phyloP scores from a whole-genome alignment of 92 coral and sea anemone species.

The Phenganax subtilis region DNA sequence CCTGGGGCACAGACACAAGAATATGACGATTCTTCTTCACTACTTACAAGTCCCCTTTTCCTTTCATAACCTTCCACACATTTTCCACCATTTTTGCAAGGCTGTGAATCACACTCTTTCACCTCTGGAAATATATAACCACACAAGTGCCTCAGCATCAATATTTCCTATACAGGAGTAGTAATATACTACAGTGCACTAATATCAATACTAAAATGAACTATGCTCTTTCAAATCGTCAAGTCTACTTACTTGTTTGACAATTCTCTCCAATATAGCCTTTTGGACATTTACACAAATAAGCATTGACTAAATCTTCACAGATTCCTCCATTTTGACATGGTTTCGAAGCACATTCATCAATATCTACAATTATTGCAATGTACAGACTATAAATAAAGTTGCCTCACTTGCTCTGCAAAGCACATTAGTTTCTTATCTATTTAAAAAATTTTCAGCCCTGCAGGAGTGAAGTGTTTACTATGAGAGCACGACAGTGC shows the following conservation, averaged over 20 bases:
- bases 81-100: slow-evolving; percentile 34
- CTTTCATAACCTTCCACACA: slow-evolving; percentile 16
- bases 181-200: not conserved
- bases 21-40: slow-evolving; percentile 28
- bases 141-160: not conserved
- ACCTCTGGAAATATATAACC: slow-evolving; percentile 12
- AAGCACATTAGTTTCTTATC: too few species aligned
- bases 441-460: too few species aligned
- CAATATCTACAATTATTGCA: slow-evolving; percentile 3
- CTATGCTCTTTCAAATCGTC: not conserved
- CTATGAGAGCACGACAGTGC: not conserved
- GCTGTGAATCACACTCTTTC: slow-evolving; percentile 34
- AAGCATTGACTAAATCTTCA: too few species aligned
- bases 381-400: not conserved
- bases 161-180: not conserved
- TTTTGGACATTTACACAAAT: too few species aligned
- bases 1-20: slow-evolving; percentile 23
- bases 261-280: not conserved
- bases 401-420: too few species aligned
- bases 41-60: not conserved
- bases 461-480: not conserved
- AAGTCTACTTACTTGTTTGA: slow-evolving; percentile 21
- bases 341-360: slow-evolving; percentile 31
- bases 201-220: not conserved
- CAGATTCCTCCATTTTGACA: not conserved